These are phyloP conservation scores for Drosophila putrida DNA, from an alignment of 2,888 invertebrate species.

Conservation along the genomic window DNA sequence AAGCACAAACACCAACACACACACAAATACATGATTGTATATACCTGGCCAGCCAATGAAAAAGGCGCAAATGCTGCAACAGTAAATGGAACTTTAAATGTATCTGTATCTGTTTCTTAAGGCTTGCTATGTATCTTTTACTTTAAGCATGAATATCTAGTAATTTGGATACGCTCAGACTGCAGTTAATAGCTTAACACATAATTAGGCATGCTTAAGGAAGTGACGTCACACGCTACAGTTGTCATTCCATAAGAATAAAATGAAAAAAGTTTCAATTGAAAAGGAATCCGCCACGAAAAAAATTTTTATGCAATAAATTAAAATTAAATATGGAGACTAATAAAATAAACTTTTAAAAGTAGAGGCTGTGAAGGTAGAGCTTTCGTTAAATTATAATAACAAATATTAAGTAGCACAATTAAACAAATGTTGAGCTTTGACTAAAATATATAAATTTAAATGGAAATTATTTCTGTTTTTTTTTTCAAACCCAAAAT, in stretches of 20 bases:
- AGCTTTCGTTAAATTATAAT: no score
- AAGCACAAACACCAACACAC: constrained; percentile 22
- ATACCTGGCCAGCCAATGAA: constrained; percentile 53
- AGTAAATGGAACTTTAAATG: constrained; percentile 34
- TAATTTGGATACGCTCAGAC: not conserved
- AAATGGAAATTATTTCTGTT: no score
- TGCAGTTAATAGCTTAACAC: not conserved
- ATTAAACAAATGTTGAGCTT: no score
- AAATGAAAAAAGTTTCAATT: no score
- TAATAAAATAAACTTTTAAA: no score
- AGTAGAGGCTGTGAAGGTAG: no score
- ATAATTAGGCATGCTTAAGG: constrained; percentile 23
- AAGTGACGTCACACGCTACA: not conserved
- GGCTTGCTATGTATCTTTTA: constrained; percentile 31
- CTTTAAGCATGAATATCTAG: constrained; percentile 6
- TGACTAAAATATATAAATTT: no score
- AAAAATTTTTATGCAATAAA: not conserved
- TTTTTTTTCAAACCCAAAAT: no score
- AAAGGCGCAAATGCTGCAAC: constrained; percentile 41
- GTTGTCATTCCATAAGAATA: not conserved
- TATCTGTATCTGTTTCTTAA: constrained; percentile 26
- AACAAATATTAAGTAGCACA: no score
- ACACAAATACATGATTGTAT: constrained; percentile 11
- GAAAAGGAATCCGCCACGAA: not conserved
- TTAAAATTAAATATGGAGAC: no score